A percentile compares a stretch with the other conserved stretches of the same genome.
Conservation (phyloP, 92 coral and sea anemone species). For the Phenganax stokvisi region DNA sequence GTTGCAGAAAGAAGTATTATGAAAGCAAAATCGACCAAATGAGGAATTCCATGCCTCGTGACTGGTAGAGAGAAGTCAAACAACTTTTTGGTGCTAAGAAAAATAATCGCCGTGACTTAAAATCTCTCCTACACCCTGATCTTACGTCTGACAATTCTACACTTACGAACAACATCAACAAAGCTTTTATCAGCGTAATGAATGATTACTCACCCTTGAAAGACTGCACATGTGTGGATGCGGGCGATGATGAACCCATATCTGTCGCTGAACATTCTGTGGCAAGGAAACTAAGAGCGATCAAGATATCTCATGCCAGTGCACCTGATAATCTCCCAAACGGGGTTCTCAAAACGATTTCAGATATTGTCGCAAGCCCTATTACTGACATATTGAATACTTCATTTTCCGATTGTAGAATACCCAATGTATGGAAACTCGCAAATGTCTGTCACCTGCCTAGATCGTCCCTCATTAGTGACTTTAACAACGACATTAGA, state of each 20-base stretch:
- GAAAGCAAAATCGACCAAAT: too few relatives aligned
- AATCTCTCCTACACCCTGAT: conserved; percentile 9
- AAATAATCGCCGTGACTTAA: conserved; percentile 10
- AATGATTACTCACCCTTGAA: conserved; percentile 29
- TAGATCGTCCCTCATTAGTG: too few relatives aligned
- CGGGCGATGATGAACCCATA: conserved; percentile 50
- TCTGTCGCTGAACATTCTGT: conserved; percentile 47
- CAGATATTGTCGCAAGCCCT: conserved; percentile 56
- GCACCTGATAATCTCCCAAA: conserved; percentile 55
- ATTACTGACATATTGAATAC: conserved; percentile 51
- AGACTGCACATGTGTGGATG: conserved; percentile 26
- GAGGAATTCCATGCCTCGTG: too few relatives aligned
- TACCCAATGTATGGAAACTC: conserved; percentile 40
- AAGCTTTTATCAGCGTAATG: conserved; percentile 8
- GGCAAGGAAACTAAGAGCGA: conserved; percentile 41
- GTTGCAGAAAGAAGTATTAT: too few relatives aligned
- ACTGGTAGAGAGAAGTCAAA: conserved; percentile 42
- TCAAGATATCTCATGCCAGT: conserved; percentile 44
- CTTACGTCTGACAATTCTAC: conserved; percentile 5
- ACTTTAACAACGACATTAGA: too few relatives aligned
- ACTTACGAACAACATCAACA: conserved; percentile 13
- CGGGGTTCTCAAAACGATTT: conserved; percentile 46
- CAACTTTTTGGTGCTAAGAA: conserved; percentile 53
- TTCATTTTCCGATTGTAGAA: conserved; percentile 30
- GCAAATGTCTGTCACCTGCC: conserved; percentile 28